phyloP scores from a whole-genome alignment of 2,888 invertebrate genomes.

The Hydraecia micacea region DNA sequence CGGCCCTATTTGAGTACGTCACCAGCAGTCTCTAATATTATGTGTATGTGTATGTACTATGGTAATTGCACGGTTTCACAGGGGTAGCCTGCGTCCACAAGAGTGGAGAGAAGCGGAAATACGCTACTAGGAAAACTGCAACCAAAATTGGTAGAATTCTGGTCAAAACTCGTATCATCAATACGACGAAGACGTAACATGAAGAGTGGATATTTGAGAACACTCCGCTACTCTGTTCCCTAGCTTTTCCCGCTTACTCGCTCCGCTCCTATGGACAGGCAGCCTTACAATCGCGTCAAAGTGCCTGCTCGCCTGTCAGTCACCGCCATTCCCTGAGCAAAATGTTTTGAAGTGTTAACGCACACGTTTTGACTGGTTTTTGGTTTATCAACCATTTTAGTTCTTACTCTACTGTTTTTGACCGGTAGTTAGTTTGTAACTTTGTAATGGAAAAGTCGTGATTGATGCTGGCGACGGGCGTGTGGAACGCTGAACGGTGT shows the following conservation, averaged over 20 bases:
- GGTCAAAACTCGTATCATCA: background rate
- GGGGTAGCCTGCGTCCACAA: background rate
- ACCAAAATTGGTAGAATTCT: background rate
- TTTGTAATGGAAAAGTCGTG: background rate
- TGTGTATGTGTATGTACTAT: too few relatives aligned
- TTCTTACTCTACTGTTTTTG: background rate
- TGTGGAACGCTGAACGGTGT: background rate
- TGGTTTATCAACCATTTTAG: background rate
- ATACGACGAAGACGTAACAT: background rate
- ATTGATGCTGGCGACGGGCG: background rate
- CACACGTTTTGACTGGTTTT: background rate
- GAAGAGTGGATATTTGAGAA: background rate
- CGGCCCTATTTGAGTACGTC: background rate
- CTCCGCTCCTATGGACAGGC: background rate
- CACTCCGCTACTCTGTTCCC: too few relatives aligned
- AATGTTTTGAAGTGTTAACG: background rate
- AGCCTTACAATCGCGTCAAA: constrained; percentile 2
- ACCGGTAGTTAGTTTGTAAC: background rate
- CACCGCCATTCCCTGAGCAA: constrained; percentile 14
- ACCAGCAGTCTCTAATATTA: background rate
- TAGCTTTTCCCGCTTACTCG: background rate
- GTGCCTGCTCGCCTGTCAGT: background rate
- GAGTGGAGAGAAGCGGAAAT: background rate
- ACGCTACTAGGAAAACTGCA: background rate
- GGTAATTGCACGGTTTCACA: constrained; percentile 2